Base-by-base conservation (phyloP, 1,140 invertebrate species). In the Neodiprion lecontei region DNA sequence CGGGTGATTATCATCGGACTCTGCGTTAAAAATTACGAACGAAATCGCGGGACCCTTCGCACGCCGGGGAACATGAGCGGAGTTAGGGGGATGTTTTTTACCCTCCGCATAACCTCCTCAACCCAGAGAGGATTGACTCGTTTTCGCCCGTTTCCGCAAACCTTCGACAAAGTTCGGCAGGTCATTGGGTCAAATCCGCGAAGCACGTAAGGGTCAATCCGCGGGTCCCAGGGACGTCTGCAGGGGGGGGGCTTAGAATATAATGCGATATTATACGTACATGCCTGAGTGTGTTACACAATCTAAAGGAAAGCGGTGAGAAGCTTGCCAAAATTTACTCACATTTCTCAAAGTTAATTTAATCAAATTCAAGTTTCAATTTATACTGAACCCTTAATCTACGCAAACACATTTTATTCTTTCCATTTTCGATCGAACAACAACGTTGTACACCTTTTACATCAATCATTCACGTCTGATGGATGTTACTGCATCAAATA, bases 101-200 rank as follows among this genome's bases (percentile, higher is more conserved):
- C 28, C 28, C 28, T 40, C 28, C 28, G 28, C 28, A 40, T 40
- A 40, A 40, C 28, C 28, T 40, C 28, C 28, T 40, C 53, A 17
- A 61, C 53, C n/a, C 53, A 17, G n/a, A 61, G 53, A 61, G 7
- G 53, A 61, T 61, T 61, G 53, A 61, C 53, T 61, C 53, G 53
- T 61, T 61, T 53, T 85, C 85, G 85, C 79, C 65, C 73, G 76
- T 81, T 84, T 83, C 80, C 85, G 84, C 67, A 7, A 48, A 53
- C 69, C 75, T 84, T 86, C 85, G 85, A 76, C 7, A 67, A 50
- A 50, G 78, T 77, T 68, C 85, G 84, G 73, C 79, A 78, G 85
- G 85, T 86, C 85, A 85, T 85, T 86, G 81, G 85, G 84, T 86
- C 85, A 86, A 84, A 86, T 84, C 76, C 77, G 82, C 75, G 80